Evolutionary conservation across 1,140 invertebrate genomes (phyloP), one percentile per base, ranked within the genome.

Genomic region (Phymastichus coffea): DNA sequence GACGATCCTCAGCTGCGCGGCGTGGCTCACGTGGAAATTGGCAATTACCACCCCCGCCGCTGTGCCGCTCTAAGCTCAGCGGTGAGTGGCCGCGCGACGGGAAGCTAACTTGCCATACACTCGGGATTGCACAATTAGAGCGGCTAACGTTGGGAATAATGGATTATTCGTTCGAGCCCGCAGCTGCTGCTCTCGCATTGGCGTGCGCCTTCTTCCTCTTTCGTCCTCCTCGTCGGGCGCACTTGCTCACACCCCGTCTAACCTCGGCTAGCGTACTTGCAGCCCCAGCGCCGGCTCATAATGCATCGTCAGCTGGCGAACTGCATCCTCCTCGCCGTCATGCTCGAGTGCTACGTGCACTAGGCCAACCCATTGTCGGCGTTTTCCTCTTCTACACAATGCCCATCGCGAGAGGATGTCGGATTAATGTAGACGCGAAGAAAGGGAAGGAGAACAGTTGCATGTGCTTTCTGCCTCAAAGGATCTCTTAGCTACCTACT

Each of bases 241-340:
- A 15, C 40, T 7, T 7, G 19, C n/a, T 9, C 40, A 7, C 8
- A 7, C 40, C 8, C 40, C 40, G 7, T 8, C 48, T 49, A 63
- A 64, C 55, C 66, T 43, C 58, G 67, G 59, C 64, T 64, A 57
- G 57, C 61, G n/a, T 52, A 51, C 64, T 63, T 70, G 69, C 68
- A 72, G 55, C 3, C n/a, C n/a, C n/a, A n/a, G n/a, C n/a, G n/a
- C n/a, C n/a, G 25, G 19, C 35, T 19, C 20, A 23, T 41, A 51
- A 28, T 64, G 70, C 68, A 70, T 69, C 70, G 70, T 68, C 71
- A 73, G 71, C 71, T 73, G 71, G 71, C 65, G 56, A 68, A 73
- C 69, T 72, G 71, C 70, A 72, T 70, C 61, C 30, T 71, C 63
- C 57, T 35, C 54, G 53, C 54, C 28, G 57, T 52, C 44, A 8